phyloP scores from a whole-genome alignment of 2,113 vertebrate genomes.

The Canis aureus region DNA sequence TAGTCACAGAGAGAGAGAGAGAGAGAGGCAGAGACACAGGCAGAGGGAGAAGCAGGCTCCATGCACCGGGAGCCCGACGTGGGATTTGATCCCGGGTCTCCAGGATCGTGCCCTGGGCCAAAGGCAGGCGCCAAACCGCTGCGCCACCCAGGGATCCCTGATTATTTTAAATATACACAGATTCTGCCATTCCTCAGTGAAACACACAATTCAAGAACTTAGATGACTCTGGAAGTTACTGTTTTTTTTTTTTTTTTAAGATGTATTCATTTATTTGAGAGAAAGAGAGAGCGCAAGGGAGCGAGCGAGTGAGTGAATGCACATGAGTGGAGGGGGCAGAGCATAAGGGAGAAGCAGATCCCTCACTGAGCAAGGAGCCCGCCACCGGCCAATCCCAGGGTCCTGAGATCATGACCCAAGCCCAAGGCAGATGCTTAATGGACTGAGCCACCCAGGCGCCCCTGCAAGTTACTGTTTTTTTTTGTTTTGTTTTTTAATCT shows the following conservation, averaged over 20 bases:
- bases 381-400: neutral
- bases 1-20: no score
- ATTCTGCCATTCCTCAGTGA: slow-evolving; percentile 8
- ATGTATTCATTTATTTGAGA: neutral
- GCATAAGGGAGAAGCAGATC: neutral
- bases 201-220: slow-evolving; percentile 46
- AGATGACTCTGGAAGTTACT: slow-evolving; percentile 27
- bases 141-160: neutral
- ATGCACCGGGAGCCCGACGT: no score
- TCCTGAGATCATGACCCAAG: neutral
- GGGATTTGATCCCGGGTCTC: no score
- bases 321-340: neutral
- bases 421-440: neutral
- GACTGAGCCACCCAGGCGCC: neutral
- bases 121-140: no score
- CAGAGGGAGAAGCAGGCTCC: no score
- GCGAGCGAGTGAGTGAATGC: no score
- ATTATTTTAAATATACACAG: slow-evolving; percentile 32
- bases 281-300: no score
- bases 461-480: neutral
- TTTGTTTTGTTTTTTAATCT: slow-evolving; percentile 23
- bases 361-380: neutral
- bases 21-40: no score
- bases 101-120: no score
- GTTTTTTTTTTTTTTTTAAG: slow-evolving; percentile 43